Evolutionary conservation across 2,888 invertebrate genomes (phyloP).

Genomic region (Drosophila mimica): DNA sequence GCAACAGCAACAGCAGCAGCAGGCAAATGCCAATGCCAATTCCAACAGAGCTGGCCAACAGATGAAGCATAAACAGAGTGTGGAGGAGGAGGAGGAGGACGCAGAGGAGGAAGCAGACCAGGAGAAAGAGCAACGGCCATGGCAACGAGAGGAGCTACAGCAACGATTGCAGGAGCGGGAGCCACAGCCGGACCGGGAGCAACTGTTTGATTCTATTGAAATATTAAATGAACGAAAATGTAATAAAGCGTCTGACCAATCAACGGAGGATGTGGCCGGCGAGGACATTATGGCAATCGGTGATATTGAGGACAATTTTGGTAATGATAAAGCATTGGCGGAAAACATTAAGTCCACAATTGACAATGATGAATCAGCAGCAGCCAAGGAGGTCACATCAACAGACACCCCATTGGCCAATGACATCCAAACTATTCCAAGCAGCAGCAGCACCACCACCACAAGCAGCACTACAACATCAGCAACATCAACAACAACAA

Average conservation of each 20-base stretch:
- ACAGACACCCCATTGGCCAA: not conserved
- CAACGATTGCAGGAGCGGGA: not conserved
- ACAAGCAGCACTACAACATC: constrained; percentile 9
- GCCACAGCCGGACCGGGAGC: constrained; percentile 23
- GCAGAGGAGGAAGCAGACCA: not conserved
- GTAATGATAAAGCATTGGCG: constrained; percentile 65
- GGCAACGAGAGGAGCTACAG: constrained; percentile 31
- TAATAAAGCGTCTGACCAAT: constrained; percentile 70
- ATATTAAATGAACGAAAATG: constrained; percentile 80
- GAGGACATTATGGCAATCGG: constrained; percentile 67
- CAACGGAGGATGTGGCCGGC: constrained; percentile 37
- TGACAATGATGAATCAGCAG: constrained; percentile 71
- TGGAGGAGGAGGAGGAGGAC: not conserved
- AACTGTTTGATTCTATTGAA: constrained; percentile 75
- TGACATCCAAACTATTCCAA: not conserved
- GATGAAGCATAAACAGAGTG: constrained; percentile 7
- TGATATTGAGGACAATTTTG: constrained; percentile 74
- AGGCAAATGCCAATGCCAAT: constrained; percentile 39
- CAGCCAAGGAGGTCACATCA: constrained; percentile 18
- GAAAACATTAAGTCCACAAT: constrained; percentile 53
- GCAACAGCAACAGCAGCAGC: constrained; percentile 15
- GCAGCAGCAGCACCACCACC: not conserved
- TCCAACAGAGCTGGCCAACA: constrained; percentile 18
- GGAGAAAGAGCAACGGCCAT: constrained; percentile 14
- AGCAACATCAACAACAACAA: not conserved